A percentile compares a stretch with the other conserved stretches of the same genome.
Evolutionary conservation across 2,888 invertebrate genomes (phyloP).

Genomic region (Orthosia incerta): DNA sequence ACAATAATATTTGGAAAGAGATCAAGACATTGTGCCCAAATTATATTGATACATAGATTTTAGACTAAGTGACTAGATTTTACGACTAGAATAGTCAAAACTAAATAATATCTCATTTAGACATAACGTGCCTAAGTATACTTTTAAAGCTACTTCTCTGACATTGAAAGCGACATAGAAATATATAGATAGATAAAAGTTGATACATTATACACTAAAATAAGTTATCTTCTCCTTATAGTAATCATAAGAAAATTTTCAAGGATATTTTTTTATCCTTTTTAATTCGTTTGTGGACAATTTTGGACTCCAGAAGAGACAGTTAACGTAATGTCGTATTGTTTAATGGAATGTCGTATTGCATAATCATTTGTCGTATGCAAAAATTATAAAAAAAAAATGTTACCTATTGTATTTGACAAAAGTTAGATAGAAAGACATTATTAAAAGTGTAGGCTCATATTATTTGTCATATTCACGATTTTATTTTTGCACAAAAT

Average conservation of each 20-base stretch:
- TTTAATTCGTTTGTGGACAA: conserved; percentile 63
- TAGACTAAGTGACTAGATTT: conserved; percentile 70
- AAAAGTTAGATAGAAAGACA: neutral
- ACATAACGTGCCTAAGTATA: conserved; percentile 66
- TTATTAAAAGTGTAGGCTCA: neutral
- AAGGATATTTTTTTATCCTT: conserved; percentile 72
- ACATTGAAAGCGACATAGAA: conserved; percentile 89
- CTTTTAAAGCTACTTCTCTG: conserved; percentile 75
- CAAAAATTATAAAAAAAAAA: neutral
- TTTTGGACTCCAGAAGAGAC: conserved; percentile 32
- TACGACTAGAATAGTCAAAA: conserved; percentile 70
- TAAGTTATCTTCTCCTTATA: conserved; percentile 85
- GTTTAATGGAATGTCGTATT: conserved; percentile 48
- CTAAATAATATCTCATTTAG: conserved; percentile 66
- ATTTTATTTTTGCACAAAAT: conserved; percentile 40
- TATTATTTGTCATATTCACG: conserved; percentile 1
- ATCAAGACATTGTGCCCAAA: conserved; percentile 66
- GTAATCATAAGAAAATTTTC: conserved; percentile 90
- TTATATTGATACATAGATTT: conserved; percentile 63
- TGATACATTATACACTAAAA: conserved; percentile 85
- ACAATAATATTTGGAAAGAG: conserved; percentile 58
- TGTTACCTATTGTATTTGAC: neutral
- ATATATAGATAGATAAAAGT: conserved; percentile 84
- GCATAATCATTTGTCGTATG: conserved; percentile 4
- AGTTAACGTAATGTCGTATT: conserved; percentile 12